A percentile compares a stretch with the other conserved stretches of the same genome.
Evolutionary conservation across 2,888 invertebrate genomes (phyloP).

Genomic region (Carabus problematicus): DNA sequence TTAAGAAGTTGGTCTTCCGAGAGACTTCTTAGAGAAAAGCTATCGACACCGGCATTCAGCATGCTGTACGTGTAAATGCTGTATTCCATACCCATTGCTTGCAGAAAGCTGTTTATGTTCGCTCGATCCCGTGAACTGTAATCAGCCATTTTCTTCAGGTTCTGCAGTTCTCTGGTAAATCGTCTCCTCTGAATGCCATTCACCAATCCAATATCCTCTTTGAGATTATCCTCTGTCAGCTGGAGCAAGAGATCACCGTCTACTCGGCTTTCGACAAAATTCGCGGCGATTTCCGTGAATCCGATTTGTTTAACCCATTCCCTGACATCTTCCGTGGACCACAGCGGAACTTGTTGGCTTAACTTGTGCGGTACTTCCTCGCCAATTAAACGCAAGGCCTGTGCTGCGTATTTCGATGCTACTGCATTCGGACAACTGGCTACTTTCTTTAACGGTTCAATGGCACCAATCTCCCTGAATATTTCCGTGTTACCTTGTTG

Average conservation of each 20-base stretch:
- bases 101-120: constrained; percentile 87
- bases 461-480: constrained; percentile 93
- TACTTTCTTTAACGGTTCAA: constrained; percentile 93
- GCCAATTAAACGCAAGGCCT: constrained; percentile 89
- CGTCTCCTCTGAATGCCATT: constrained; percentile 94
- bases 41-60: constrained; percentile 94
- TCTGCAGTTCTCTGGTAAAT: constrained; percentile 91
- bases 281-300: constrained; percentile 81
- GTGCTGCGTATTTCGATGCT: constrained; percentile 95
- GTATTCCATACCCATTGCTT: constrained; percentile 85
- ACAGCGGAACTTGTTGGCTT: constrained; percentile 96
- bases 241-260: constrained; percentile 96
- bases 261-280: constrained; percentile 90
- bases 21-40: constrained; percentile 81
- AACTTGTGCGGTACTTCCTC: constrained; percentile 97
- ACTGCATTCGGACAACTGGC: constrained; percentile 98
- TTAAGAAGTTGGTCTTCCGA: constrained; percentile 90
- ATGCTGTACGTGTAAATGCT: constrained; percentile 96
- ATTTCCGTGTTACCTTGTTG: constrained; percentile 90
- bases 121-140: constrained; percentile 93
- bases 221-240: constrained; percentile 89
- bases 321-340: constrained; percentile 95
- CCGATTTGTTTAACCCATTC: constrained; percentile 99
- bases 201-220: constrained; percentile 88
- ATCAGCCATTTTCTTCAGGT: constrained; percentile 94